Evolutionary conservation across 2,113 vertebrate species (phyloP).

Genomic region (Parotia lawesii): DNA sequence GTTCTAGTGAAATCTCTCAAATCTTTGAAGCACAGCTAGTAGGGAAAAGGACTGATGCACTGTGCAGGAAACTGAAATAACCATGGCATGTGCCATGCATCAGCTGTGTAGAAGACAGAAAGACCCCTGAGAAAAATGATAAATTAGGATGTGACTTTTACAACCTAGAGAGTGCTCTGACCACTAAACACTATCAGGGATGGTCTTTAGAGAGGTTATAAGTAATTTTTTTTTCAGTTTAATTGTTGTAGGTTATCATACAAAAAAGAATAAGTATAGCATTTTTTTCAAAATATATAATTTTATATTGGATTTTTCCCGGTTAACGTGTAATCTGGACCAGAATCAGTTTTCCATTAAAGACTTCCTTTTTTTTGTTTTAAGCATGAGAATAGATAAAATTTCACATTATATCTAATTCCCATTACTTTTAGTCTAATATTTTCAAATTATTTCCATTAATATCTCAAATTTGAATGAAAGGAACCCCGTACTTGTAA

Average conservation of each 20-base stretch:
- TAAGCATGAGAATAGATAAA: background rate
- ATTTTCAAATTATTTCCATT: background rate
- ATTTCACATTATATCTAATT: background rate
- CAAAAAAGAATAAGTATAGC: rapidly evolving
- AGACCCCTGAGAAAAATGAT: background rate
- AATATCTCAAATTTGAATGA: background rate
- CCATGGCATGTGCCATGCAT: background rate
- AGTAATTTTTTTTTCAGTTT: background rate
- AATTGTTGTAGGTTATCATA: background rate
- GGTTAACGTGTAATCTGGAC: background rate
- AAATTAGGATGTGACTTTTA: background rate
- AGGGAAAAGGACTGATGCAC: background rate
- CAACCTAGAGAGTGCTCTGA: background rate
- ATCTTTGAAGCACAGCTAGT: background rate
- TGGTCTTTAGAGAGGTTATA: background rate
- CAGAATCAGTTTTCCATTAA: background rate
- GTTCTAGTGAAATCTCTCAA: background rate
- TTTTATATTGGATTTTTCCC: background rate
- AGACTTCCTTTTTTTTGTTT: background rate
- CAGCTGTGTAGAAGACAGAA: background rate
- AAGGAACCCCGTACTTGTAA: background rate
- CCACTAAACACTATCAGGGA: background rate
- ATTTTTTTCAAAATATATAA: background rate
- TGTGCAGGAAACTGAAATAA: background rate
- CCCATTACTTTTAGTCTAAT: background rate